Base-by-base conservation (phyloP, 2,113 vertebrate species). In the Cynopterus brachyotis region DNA sequence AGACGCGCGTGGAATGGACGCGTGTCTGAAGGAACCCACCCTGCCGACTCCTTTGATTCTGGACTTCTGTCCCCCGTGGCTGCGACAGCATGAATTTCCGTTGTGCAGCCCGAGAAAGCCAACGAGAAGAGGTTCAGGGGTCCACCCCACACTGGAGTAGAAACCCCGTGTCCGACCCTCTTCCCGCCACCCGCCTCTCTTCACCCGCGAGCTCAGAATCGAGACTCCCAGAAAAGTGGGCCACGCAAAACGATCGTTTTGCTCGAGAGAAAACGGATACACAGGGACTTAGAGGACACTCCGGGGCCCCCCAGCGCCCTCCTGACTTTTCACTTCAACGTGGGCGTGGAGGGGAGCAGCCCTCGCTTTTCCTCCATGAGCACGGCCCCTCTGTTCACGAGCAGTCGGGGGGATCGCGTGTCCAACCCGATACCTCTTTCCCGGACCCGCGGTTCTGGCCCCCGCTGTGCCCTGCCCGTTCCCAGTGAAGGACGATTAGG, bases 161-260 rank as follows among this genome's bases (percentile, higher is more conserved):
- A 60, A 20, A 7, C 50, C 28, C 9, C 3, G 0, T 6, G 35
- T 30, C 20, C 1, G 2, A 22, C 6, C 42, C 42, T 17, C 15
- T 2, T 50, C 42, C 57, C 11, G 10, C 13, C 57, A 8, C 81
- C 72, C 9, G 26, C 85, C 76, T 40, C 24, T 45, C 3, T 22
- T 62, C 26, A 3, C 7, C 11, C 6, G 2, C 50, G 8, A 42
- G 1, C 67, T 32, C 6, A 0, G 59, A n/a, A 55, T 22, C n/a
- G n/a, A 9, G 1, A 16, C 64, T 35, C 22, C n/a, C 3, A 19
- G 16, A 16, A 22, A 5, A 0, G 1, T 17, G 16, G 20, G 15
- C 15, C 50, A 3, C 24, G 20, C 16, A 50, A 45, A 94, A 67
- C 17, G 2, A 20, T 3, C 0, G 15, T 26, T 45, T 22, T 35